A percentile compares a stretch with the other conserved stretches of the same genome.
Conservation (phyloP, 2,888 invertebrate genomes). For the Andricus quercusramuli region DNA sequence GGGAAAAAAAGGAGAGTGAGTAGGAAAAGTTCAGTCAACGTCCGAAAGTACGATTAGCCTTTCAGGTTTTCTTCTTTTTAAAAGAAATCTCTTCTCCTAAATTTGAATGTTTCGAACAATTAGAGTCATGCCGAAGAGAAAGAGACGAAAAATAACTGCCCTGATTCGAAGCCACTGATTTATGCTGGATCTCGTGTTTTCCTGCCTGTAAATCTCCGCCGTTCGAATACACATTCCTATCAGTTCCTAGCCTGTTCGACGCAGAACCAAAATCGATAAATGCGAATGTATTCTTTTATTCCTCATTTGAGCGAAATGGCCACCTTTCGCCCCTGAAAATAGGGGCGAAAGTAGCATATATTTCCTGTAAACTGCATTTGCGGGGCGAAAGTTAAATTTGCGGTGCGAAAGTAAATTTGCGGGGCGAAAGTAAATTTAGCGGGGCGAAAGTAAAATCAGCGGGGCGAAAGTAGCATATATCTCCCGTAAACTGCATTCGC, state of each 20-base stretch:
- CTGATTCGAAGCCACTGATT: conserved; percentile 23
- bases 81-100: conserved; percentile 25
- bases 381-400: no score
- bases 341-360: no score
- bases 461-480: no score
- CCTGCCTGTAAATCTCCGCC: conserved; percentile 23
- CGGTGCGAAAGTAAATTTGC: no score
- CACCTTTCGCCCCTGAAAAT: no score
- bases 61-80: background rate
- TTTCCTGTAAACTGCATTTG: no score
- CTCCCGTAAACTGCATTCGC: no score
- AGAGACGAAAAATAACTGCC: conserved; percentile 49
- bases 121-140: conserved; percentile 54
- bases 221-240: conserved; percentile 18
- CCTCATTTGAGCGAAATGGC: no score
- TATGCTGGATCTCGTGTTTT: conserved; percentile 30
- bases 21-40: background rate
- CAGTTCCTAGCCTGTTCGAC: background rate
- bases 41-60: background rate
- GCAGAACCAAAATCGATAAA: conserved; percentile 23
- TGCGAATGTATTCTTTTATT: no score
- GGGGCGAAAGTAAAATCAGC: no score
- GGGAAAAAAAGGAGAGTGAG: background rate
- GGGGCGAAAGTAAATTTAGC: no score
- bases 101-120: conserved; percentile 53